These are phyloP conservation scores for Tangachromis dhanisi DNA, from an alignment of 2,113 vertebrate genomes.

Conservation along the genomic window DNA sequence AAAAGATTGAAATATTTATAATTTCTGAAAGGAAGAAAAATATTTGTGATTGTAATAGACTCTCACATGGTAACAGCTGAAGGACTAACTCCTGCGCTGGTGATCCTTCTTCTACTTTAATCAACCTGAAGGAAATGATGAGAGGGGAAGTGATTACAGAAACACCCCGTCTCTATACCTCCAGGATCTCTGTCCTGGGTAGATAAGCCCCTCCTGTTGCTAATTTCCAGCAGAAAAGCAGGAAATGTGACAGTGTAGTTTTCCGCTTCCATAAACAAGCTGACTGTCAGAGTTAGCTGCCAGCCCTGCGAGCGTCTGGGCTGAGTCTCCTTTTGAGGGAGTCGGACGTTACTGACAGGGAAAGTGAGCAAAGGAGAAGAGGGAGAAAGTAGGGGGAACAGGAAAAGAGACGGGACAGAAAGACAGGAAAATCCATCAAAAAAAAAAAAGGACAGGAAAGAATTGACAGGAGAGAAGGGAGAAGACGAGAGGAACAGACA, in stretches of 20 bases:
- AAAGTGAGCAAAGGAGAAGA: constrained; percentile 27
- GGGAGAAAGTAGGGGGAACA: constrained; percentile 31
- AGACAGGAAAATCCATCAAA: constrained; percentile 53
- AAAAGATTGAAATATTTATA: neutral
- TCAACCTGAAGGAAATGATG: constrained; percentile 83
- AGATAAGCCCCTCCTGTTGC: constrained; percentile 91
- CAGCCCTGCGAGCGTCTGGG: constrained; percentile 53
- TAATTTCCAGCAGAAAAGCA: constrained; percentile 91
- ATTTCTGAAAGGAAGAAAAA: constrained; percentile 9
- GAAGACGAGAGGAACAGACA: constrained; percentile 6
- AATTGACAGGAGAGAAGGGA: constrained; percentile 9
- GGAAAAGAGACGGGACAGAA: constrained; percentile 40
- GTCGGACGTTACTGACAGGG: constrained; percentile 15
- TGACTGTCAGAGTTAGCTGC: constrained; percentile 46
- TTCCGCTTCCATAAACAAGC: constrained; percentile 87
- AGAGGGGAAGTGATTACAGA: constrained; percentile 80
- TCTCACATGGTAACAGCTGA: neutral
- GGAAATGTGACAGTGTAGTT: constrained; percentile 90
- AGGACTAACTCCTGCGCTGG: neutral
- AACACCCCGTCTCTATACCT: constrained; percentile 62
- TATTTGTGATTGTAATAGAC: neutral
- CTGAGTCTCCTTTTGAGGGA: constrained; percentile 35
- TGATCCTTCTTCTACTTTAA: constrained; percentile 63
- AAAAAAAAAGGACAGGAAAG: constrained; percentile 8
- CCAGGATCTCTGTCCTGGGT: constrained; percentile 82